These are phyloP conservation scores for Eumacrocentrus americanus DNA, from an alignment of 2,888 invertebrate species.

Conservation along the genomic window DNA sequence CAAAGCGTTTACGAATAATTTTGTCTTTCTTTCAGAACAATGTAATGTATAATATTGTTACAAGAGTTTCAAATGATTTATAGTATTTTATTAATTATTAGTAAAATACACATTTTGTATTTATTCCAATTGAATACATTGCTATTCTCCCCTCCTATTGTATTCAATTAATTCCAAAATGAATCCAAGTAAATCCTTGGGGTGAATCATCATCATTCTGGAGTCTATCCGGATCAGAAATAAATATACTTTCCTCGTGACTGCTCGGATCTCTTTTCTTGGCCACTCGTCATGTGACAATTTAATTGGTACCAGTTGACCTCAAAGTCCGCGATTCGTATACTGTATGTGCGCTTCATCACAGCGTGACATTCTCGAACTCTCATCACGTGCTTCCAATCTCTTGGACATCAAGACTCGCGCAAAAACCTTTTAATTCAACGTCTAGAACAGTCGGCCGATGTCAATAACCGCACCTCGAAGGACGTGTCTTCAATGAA, in stretches of 20 bases:
- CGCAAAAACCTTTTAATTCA: conserved; percentile 14
- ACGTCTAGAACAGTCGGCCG: background rate
- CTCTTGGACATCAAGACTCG: conserved; percentile 7
- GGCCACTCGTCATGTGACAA: conserved; percentile 31
- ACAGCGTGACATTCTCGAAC: conserved; percentile 25
- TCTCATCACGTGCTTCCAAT: conserved; percentile 27
- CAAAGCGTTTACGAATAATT: background rate
- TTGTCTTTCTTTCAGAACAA: background rate
- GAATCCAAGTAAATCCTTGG: conserved; percentile 21
- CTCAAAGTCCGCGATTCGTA: conserved; percentile 27
- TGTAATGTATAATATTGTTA: background rate
- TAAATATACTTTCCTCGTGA: conserved; percentile 37
- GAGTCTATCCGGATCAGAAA: conserved; percentile 27
- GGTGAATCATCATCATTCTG: conserved; percentile 4
- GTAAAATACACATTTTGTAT: no score
- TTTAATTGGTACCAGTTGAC: conserved; percentile 39
- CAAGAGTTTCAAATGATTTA: background rate
- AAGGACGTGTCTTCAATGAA: background rate
- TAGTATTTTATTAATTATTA: background rate
- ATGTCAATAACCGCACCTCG: conserved; percentile 23
- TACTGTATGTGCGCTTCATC: background rate
- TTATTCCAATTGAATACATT: no score
- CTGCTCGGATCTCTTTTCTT: conserved; percentile 20
- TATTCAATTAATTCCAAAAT: conserved; percentile 8
- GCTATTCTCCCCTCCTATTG: no score